Evolutionary conservation across 1,140 invertebrate genomes (phyloP).

Genomic region (Caenorhabditis briggsae): DNA sequence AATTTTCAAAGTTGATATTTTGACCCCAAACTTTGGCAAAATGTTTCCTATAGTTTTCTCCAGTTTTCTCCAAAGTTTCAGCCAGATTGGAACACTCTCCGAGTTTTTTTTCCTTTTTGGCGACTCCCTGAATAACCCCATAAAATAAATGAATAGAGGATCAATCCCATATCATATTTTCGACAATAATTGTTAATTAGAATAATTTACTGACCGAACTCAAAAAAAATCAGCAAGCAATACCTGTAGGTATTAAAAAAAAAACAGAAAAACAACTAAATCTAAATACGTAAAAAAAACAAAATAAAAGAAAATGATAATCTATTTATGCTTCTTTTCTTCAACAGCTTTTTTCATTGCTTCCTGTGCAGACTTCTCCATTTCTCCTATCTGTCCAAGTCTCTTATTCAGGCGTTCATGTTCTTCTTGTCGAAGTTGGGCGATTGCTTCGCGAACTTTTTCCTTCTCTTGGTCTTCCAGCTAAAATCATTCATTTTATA

Average conservation of each 20-base stretch:
- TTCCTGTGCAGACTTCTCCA: slow-evolving; percentile 46
- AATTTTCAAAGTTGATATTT: too few relatives aligned
- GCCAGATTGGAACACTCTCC: too few relatives aligned
- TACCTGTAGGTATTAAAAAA: slow-evolving; percentile 14
- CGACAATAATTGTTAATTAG: too few relatives aligned
- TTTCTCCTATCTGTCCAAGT: slow-evolving; percentile 63
- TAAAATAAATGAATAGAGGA: too few relatives aligned
- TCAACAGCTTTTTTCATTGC: slow-evolving; percentile 57
- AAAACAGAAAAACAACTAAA: slow-evolving; percentile 17
- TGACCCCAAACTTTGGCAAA: too few relatives aligned
- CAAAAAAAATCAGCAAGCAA: neutral
- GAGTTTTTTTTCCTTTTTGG: too few relatives aligned
- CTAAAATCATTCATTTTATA: slow-evolving; percentile 51
- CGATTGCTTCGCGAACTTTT: slow-evolving; percentile 63
- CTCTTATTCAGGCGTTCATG: slow-evolving; percentile 65
- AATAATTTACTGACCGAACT: slow-evolving; percentile 17
- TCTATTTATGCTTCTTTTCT: slow-evolving; percentile 28
- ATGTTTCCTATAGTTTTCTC: too few relatives aligned
- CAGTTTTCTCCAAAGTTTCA: too few relatives aligned
- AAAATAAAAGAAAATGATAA: neutral
- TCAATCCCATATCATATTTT: too few relatives aligned
- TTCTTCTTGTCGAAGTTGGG: slow-evolving; percentile 60
- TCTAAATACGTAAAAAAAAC: slow-evolving; percentile 22
- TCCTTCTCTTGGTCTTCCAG: slow-evolving; percentile 66
- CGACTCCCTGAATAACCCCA: too few relatives aligned